Evolutionary conservation across 2,797 vertebrate species (phyloP).

Genomic region (Gadopsis bispinosus): DNA sequence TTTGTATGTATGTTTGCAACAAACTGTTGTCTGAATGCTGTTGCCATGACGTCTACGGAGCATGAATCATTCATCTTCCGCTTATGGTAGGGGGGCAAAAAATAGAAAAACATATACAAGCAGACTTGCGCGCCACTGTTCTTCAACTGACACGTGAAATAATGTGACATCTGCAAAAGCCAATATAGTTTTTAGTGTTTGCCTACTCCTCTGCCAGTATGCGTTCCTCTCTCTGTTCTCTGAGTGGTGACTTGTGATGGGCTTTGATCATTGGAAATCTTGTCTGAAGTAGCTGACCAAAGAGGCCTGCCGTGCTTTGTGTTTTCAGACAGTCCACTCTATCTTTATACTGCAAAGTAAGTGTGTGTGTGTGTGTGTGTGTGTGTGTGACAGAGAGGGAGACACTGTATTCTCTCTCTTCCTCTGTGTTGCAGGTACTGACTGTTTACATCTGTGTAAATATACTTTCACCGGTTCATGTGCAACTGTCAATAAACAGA

Average conservation of each 20-base stretch:
- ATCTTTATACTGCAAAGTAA: constrained; percentile 78
- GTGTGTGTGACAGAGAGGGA: constrained; percentile 33
- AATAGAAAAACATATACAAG: constrained; percentile 25
- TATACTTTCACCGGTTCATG: constrained; percentile 82
- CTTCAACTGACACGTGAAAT: constrained; percentile 56
- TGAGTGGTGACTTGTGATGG: constrained; percentile 66
- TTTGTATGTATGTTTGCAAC: constrained; percentile 51
- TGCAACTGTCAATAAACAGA: constrained; percentile 85
- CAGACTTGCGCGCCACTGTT: constrained; percentile 49
- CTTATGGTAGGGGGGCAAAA: constrained; percentile 29
- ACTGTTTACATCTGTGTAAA: constrained; percentile 85
- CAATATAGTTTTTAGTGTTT: constrained; percentile 59
- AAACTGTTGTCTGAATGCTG: constrained; percentile 54
- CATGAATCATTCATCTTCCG: constrained; percentile 51
- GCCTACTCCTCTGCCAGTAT: constrained; percentile 61
- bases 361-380: constrained; percentile 50
- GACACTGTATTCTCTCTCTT: constrained; percentile 54
- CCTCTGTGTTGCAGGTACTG: constrained; percentile 80
- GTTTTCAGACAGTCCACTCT: constrained; percentile 69
- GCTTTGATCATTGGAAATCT: constrained; percentile 67
- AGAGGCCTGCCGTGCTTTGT: constrained; percentile 75
- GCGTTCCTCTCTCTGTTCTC: constrained; percentile 59
- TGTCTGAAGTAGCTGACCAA: constrained; percentile 79
- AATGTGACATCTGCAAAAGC: constrained; percentile 58
- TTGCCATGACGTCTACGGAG: constrained; percentile 53